phyloP scores from a whole-genome alignment of 2,113 vertebrate species.

The Bagarius yarrelli region DNA sequence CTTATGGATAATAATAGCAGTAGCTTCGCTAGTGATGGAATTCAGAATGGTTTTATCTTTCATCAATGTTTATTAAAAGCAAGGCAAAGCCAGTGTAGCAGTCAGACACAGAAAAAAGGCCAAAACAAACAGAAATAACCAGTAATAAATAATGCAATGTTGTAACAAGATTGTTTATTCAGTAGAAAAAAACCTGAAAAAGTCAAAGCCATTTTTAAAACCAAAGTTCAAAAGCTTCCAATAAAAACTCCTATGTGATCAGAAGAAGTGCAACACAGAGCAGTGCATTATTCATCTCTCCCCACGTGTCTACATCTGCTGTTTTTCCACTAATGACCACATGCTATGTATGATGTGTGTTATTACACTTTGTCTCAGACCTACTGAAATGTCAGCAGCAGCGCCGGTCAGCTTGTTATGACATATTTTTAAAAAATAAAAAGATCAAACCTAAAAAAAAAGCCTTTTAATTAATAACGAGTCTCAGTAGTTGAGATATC shows the following conservation, averaged over 20 bases:
- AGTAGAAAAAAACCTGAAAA: background rate
- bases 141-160: background rate
- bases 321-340: conserved; percentile 5
- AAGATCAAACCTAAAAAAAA: background rate
- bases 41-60: conserved; percentile 29
- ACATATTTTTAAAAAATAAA: conserved; percentile 9
- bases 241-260: too few relatives aligned
- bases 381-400: conserved; percentile 1
- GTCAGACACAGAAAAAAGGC: background rate
- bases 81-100: background rate
- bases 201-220: too few relatives aligned
- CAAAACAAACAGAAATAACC: background rate
- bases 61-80: conserved; percentile 34
- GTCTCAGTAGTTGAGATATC: background rate
- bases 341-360: conserved; percentile 47
- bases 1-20: conserved; percentile 8
- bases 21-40: conserved; percentile 16
- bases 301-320: background rate
- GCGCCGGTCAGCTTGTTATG: conserved; percentile 26
- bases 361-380: background rate
- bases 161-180: background rate
- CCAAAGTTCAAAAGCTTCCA: too few relatives aligned
- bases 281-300: conserved; percentile 4
- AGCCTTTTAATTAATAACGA: background rate
- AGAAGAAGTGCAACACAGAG: too few relatives aligned